phyloP scores from a whole-genome alignment of 1,140 invertebrate genomes.

The Zaprionus kolodkinae region DNA sequence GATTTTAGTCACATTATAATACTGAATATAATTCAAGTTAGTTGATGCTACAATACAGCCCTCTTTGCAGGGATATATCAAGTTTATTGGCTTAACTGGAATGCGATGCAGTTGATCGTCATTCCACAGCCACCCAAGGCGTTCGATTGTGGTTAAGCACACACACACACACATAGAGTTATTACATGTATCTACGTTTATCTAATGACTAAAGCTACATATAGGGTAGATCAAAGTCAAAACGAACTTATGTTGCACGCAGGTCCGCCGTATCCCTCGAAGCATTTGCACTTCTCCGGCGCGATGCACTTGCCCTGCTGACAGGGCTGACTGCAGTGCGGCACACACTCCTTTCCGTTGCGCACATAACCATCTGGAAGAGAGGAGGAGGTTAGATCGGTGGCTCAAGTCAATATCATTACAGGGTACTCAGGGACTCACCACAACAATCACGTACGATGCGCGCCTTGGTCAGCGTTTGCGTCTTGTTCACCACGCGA shows the following conservation, averaged over 20 bases:
- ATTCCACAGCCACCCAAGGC: slow-evolving; percentile 51
- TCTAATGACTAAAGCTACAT: not conserved
- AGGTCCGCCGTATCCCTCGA: slow-evolving; percentile 93
- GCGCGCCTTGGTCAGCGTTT: slow-evolving; percentile 89
- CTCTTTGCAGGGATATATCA: not conserved
- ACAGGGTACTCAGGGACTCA: slow-evolving; percentile 63
- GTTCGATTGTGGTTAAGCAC: slow-evolving; percentile 51
- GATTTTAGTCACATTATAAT: not conserved
- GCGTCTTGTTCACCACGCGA: slow-evolving; percentile 88
- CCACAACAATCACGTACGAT: slow-evolving; percentile 93
- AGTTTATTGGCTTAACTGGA: not conserved
- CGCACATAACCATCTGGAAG: slow-evolving; percentile 88
- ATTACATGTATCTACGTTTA: not conserved
- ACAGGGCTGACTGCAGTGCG: slow-evolving; percentile 92
- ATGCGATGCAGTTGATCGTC: not conserved
- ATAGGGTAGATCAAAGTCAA: slow-evolving; percentile 38
- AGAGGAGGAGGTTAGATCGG: too few species aligned
- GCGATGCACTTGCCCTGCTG: slow-evolving; percentile 93
- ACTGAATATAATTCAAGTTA: not conserved
- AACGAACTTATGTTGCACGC: slow-evolving; percentile 94
- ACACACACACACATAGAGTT: slow-evolving; percentile 18
- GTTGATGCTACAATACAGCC: not conserved
- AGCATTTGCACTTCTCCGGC: slow-evolving; percentile 94
- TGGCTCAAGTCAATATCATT: too few species aligned
- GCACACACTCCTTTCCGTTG: slow-evolving; percentile 89